Percentiles rank a stretch among this genome's conserved stretches.
Conservation (phyloP, 2,888 invertebrate species). For the Xanthorhoe spadicearia region DNA sequence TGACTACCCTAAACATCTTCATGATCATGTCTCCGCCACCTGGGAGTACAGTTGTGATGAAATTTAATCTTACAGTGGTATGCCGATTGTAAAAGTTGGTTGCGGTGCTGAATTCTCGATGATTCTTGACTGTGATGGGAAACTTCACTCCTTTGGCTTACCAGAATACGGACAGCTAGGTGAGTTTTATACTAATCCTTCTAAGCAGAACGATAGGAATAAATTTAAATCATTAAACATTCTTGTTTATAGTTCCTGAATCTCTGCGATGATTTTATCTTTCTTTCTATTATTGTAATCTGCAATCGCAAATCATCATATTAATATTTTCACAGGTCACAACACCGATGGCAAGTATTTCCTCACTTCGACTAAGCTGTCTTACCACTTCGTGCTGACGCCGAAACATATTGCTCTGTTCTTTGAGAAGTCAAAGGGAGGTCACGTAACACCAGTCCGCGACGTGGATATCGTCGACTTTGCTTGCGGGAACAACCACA, state of each 20-base stretch:
- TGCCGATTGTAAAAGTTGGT: constrained; percentile 94
- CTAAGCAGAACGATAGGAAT: too few relatives aligned
- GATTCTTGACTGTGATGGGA: constrained; percentile 94
- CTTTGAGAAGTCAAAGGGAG: constrained; percentile 94
- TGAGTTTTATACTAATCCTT: constrained; percentile 49
- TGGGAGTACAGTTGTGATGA: too few relatives aligned
- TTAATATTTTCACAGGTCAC: constrained; percentile 85
- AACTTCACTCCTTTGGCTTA: constrained; percentile 94
- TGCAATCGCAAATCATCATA: neutral
- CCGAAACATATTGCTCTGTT: constrained; percentile 94
- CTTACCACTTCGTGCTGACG: constrained; percentile 92
- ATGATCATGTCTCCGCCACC: too few relatives aligned
- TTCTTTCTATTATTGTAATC: too few relatives aligned
- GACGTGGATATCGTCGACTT: constrained; percentile 95
- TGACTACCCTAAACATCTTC: too few relatives aligned
- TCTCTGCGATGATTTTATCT: too few relatives aligned
- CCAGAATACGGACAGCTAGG: constrained; percentile 97
- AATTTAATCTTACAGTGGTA: constrained; percentile 82
- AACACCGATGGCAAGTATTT: constrained; percentile 98
- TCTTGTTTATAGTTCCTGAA: too few relatives aligned
- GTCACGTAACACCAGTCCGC: constrained; percentile 92
- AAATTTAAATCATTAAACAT: too few relatives aligned
- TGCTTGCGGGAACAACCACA: constrained; percentile 96
- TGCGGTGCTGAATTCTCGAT: constrained; percentile 97
- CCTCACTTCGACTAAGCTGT: constrained; percentile 94